Base-by-base conservation (phyloP, 2,888 invertebrate species). In the Furcula furcula region DNA sequence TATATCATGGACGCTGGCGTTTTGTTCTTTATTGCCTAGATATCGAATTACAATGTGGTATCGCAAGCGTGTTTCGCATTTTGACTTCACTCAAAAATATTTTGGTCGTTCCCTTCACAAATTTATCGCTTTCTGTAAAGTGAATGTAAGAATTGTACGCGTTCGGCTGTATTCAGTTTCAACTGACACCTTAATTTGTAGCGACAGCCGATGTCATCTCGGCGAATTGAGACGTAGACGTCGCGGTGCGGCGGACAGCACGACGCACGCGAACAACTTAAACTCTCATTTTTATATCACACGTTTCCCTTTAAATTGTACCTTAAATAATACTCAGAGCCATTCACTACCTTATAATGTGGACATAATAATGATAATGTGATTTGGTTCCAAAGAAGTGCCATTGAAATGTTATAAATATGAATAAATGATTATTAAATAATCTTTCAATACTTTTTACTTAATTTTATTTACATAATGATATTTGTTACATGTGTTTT, bases 181-280 rank as follows among this genome's bases (percentile, higher is more conserved):
- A 46, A 41, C 34, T 54, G 63, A 58, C 53, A 55, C 55, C 59
- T 66, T 65, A 67, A 76, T 74, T 65, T 67, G 63, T 57, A 46
- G 46, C 41, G 68, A 71, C 66, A 55, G 55, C 54, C 59, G 63
- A 70, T 65, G 65, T 69, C 74, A 65, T 69, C 64, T 67, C 40
- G 26, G 46, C 38, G 61, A 64, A 80, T 78, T 77, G 72, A 82
- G 76, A 65, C 66, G 71, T 76, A 45, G 41, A 40, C 46, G 51
- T 46, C 36, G 46, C 19, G 36, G 12, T 20, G 9, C 21, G 31
- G 55, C 61, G 55, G 55, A n/a, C n/a, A n/a, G 45, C 54, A 56
- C 40, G 55, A 40, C 53, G 47, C 58, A 58, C 49, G 62, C 60
- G 64, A 63, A 65, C 57, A 59, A 57, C 56, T 59, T 67, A 65